Evolutionary conservation across 2,888 invertebrate species (phyloP), one percentile per base, ranked within the genome.

Genomic region (Micoletzkya japonica): DNA sequence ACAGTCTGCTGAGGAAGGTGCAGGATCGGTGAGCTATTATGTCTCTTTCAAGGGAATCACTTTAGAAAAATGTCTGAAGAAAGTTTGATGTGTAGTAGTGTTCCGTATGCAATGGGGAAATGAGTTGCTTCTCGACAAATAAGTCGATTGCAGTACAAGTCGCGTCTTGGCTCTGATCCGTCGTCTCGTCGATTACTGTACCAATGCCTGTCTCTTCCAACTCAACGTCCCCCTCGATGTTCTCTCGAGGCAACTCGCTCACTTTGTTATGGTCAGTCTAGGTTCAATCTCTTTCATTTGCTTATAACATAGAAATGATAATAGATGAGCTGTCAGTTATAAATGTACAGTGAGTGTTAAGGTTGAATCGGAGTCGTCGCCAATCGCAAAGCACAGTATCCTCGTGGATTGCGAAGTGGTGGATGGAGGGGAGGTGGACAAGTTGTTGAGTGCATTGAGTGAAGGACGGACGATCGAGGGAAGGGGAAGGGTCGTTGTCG

Each of bases 1-100:
- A 66, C n/a, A 50, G 30, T 20, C 39, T 66, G 32, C 24, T 66
- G 56, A 54, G 66, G n/a, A 66, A 39, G 30, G 56, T 30, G 20
- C 54, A 66, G 39, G 66, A 56, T 37, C 36, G 66, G 63, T 34
- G 26, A 26, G 26, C 4, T 32, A 4, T 7, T 32, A 10, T 28
- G 32, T 57, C 57, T n/a, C n/a, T n/a, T n/a, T n/a, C n/a, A n/a
- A n/a, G n/a, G n/a, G n/a, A n/a, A n/a, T n/a, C n/a, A n/a, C n/a
- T n/a, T n/a, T n/a, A n/a, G n/a, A n/a, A n/a, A n/a, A n/a, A n/a
- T n/a, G n/a, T n/a, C n/a, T n/a, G n/a, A n/a, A n/a, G n/a, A n/a
- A n/a, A n/a, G n/a, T n/a, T n/a, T n/a, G n/a, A n/a, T n/a, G n/a
- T n/a, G n/a, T n/a, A n/a, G n/a, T n/a, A n/a, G n/a, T n/a, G n/a